Conservation (phyloP, 2,797 vertebrate genomes). For the Falco naumanni region DNA sequence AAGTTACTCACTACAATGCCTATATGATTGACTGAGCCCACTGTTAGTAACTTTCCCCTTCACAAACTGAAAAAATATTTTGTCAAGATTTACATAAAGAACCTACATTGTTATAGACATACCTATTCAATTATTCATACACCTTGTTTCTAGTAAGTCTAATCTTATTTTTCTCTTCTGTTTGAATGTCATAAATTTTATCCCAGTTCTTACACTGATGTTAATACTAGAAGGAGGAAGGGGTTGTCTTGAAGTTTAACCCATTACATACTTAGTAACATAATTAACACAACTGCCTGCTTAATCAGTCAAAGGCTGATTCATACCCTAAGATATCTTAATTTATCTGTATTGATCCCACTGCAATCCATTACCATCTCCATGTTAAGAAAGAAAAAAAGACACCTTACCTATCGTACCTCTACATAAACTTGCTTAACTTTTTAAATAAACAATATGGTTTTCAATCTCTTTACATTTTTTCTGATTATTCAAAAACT, state of each 20-base stretch:
- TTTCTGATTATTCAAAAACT: not conserved
- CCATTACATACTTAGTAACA: constrained; percentile 45
- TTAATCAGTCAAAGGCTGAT: constrained; percentile 60
- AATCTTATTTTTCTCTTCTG: constrained; percentile 60
- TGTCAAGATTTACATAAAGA: constrained; percentile 59
- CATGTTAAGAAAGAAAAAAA: not conserved
- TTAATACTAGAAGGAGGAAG: constrained; percentile 39
- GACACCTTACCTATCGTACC: not conserved
- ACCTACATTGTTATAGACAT: constrained; percentile 45
- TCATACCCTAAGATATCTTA: constrained; percentile 1
- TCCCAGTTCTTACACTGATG: constrained; percentile 32
- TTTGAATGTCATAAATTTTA: constrained; percentile 62
- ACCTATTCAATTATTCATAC: constrained; percentile 69
- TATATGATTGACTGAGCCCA: constrained; percentile 26
- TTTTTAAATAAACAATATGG: not conserved
- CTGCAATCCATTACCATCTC: constrained; percentile 16
- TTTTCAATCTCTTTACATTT: not conserved
- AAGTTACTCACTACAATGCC: constrained; percentile 49
- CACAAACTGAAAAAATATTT: constrained; percentile 59
- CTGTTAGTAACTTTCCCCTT: constrained; percentile 25
- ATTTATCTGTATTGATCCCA: not conserved
- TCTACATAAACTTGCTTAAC: not conserved
- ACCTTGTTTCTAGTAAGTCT: constrained; percentile 63
- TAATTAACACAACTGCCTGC: constrained; percentile 49
- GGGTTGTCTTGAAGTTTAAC: constrained; percentile 20